Base-by-base conservation (phyloP, 2,888 invertebrate species). In the Drosophila phalerata region DNA sequence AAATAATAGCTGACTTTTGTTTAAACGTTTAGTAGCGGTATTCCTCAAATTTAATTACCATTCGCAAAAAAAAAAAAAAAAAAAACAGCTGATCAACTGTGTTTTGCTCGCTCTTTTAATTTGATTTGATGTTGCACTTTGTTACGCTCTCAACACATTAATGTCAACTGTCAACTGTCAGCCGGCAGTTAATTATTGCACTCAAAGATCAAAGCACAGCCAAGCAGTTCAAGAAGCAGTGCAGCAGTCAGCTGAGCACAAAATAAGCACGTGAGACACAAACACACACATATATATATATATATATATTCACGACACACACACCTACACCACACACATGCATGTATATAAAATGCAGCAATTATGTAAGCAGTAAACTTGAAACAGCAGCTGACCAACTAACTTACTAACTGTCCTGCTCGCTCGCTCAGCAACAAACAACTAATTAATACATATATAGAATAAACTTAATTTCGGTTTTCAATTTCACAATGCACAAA, bases 291-390 rank as follows among this genome's bases (percentile, higher is more conserved):
- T 22, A n/a, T 30, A 17, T 22, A 15, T 37, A 19, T 34, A 55
- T 43, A 38, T 32, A 30, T 11, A 19, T 40, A 64, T 4, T 1
- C 25, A 25, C 25, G 25, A 25, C 15, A 34, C 37, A 34, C 37
- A 40, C 45, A 32, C 32, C 15, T 38, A 32, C 10, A 42, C 13
- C 5, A 28, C 25, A 11, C 10, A 34, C 28, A 49, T 25, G 37
- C 1, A 25, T 4, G 5, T 19, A 2, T 58, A 25, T 19, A 13
- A 47, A 52, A 47, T 65, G 69, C 73, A 62, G 62, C 73, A 76
- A 73, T 76, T 76, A 76, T 76, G 73, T 76, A 76, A 76, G 76
- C 70, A 56, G 25, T 11, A 30, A 19, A 9, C 34, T 30, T 38
- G 32, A 28, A 53, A 40, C 55, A 66, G 53, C 66, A 64, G 65